Percentiles rank a stretch among this genome's conserved stretches.
These are phyloP conservation scores for Dioctria linearis DNA, from an alignment of 2,888 invertebrate species.

Conservation along the genomic window DNA sequence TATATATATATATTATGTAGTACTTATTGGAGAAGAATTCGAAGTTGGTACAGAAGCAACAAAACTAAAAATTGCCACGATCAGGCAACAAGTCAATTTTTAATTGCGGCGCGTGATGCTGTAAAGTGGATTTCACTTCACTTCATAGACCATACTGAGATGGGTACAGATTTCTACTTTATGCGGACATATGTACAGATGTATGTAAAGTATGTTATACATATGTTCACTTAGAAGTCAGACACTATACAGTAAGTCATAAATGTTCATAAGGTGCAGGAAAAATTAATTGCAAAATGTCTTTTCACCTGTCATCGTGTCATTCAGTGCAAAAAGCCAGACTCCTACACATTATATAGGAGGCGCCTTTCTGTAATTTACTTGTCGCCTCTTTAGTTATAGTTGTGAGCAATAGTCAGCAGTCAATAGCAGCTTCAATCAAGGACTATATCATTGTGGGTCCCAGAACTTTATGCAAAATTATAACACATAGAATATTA, in stretches of 20 bases:
- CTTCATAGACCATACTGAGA: background rate
- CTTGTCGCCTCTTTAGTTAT: slow-evolving; percentile 2
- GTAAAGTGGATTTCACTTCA: slow-evolving; percentile 43
- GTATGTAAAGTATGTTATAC: too few relatives aligned
- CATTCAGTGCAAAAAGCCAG: slow-evolving; percentile 23
- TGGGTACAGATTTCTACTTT: background rate
- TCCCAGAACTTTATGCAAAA: background rate
- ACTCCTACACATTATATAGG: slow-evolving; percentile 37
- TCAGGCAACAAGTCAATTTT: slow-evolving; percentile 29
- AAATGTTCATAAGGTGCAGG: slow-evolving; percentile 39
- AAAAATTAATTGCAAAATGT: slow-evolving; percentile 47
- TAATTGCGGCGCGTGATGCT: slow-evolving; percentile 41
- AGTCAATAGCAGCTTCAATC: background rate
- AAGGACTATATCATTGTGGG: background rate
- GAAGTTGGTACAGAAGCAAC: slow-evolving; percentile 13
- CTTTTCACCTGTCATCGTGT: slow-evolving; percentile 45
- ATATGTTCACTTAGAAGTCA: background rate
- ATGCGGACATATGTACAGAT: too few relatives aligned
- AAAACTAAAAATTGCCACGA: slow-evolving; percentile 33
- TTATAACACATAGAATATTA: background rate
- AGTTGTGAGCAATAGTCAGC: too few relatives aligned
- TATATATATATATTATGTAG: too few relatives aligned
- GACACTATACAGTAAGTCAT: slow-evolving; percentile 11
- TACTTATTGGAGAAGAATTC: background rate
- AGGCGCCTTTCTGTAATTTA: slow-evolving; percentile 44